phyloP scores from a whole-genome alignment of 2,797 vertebrate genomes.

The Buphagus erythrorhynchus region DNA sequence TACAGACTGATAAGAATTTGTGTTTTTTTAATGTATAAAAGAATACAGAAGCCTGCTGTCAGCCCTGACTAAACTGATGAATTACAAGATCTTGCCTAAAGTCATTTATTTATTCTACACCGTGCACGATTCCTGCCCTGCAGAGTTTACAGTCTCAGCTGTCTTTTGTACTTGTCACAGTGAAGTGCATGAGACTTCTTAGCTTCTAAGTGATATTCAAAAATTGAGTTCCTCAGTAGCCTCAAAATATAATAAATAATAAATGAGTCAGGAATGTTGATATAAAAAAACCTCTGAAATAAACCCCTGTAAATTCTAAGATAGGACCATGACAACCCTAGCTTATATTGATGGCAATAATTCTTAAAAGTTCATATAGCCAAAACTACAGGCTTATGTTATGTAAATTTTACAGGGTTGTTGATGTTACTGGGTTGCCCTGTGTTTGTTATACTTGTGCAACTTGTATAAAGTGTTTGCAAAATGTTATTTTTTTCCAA shows the following conservation, averaged over 20 bases:
- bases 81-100: background rate
- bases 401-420: background rate
- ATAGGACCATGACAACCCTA: background rate
- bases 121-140: background rate
- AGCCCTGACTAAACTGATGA: background rate
- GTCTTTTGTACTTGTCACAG: background rate
- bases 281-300: background rate
- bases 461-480: background rate
- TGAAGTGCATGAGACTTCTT: background rate
- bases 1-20: background rate
- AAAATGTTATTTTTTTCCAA: background rate
- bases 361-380: background rate
- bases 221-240: background rate
- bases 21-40: background rate
- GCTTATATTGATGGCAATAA: background rate
- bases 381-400: background rate
- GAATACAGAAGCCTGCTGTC: background rate
- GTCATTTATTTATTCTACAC: background rate
- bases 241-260: background rate
- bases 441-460: background rate
- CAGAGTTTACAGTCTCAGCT: background rate
- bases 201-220: background rate
- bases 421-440: background rate
- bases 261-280: background rate
- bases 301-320: background rate